Base-by-base conservation (phyloP, 2,888 invertebrate genomes). In the Apomyelois bistriatella region DNA sequence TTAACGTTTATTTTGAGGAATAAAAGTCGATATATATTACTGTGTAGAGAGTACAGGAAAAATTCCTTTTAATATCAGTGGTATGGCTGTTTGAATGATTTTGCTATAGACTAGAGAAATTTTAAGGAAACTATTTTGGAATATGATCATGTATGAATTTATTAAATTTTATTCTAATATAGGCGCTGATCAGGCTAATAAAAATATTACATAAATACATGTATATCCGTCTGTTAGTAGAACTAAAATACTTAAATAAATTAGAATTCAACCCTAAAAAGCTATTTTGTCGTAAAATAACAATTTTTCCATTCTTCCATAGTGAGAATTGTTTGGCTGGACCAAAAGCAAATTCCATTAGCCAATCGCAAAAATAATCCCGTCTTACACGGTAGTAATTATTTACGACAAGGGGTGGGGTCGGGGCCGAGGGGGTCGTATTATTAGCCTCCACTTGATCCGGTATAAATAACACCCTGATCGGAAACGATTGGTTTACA, bases 391-490 rank as follows among this genome's bases (percentile, higher is more conserved):
- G 49, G 38, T 35, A 52, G 56, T 55, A 58, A 56, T 60, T 55
- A 58, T 58, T 51, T 42, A 52, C 42, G 35, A 43, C 43, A 41
- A 54, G 48, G 49, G 42, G 46, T 47, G 58, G 42, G 42, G 35
- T 46, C 52, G 54, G 54, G 54, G 55, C 37, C 17, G 13, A 56
- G 55, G 61, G 58, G 49, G 65, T 58, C 53, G 62, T 71, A 69
- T 78, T 78, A 81, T 76, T 79, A 76, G 74, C 73, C 75, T 66
- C 63, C 71, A 60, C 67, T 72, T 73, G 74, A 75, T 74, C 73
- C 72, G 59, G 76, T 68, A 79, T 78, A 76, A 82, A 79, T 78
- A 79, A 77, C 74, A 68, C 74, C 60, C 65, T 71, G 80, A 82
- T 82, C 74, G 76, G 73, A 74, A 74, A 72, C 70, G 65, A 72